These are phyloP conservation scores for Lerema accius DNA, from an alignment of 1,140 invertebrate species.

Conservation along the genomic window DNA sequence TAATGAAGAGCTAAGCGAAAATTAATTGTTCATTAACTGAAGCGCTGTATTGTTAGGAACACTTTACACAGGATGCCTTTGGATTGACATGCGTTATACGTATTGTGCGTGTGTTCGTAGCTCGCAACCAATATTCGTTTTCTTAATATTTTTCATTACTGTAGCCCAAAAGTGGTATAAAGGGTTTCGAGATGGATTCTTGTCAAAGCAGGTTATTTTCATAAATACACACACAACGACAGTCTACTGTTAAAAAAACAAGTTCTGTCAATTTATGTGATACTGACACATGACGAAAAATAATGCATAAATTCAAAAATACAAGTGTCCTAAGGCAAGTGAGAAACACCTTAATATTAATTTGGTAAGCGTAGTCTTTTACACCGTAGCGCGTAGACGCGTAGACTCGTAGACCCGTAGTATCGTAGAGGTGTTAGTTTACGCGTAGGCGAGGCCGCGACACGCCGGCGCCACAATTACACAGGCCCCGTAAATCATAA, in stretches of 20 bases:
- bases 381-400: not conserved
- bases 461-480: slow-evolving; percentile 76
- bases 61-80: no score
- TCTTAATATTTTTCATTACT: no score
- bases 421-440: slow-evolving; percentile 30
- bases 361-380: not conserved
- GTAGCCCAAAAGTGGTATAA: no score
- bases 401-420: slow-evolving; percentile 14
- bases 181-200: no score
- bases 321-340: not conserved
- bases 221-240: no score
- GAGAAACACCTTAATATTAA: not conserved
- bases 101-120: no score
- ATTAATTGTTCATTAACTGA: slow-evolving; percentile 59
- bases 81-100: no score
- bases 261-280: no score
- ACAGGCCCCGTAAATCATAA: slow-evolving; percentile 80
- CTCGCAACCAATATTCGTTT: no score
- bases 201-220: no score
- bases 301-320: not conserved
- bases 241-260: no score
- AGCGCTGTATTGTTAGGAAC: slow-evolving; percentile 24
- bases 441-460: slow-evolving; percentile 47
- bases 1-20: slow-evolving; percentile 58
- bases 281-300: no score